Conservation (phyloP, 2,888 invertebrate species). For the Drosophila buzzatii region DNA sequence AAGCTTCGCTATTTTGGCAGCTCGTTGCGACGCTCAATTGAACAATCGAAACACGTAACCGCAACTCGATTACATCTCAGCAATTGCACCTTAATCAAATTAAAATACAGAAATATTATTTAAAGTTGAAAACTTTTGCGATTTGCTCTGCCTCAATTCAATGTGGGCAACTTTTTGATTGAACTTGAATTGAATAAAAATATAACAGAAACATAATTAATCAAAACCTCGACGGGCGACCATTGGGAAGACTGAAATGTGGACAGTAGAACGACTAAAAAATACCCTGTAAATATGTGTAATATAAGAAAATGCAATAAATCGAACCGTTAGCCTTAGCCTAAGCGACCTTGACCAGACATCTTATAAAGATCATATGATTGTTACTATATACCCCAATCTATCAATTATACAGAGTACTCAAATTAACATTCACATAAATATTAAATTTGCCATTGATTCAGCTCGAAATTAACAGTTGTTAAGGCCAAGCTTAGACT, state of each 20-base stretch:
- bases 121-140: not conserved
- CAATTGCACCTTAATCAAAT: not conserved
- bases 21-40: conserved; percentile 19
- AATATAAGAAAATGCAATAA: not conserved
- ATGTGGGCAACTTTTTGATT: not conserved
- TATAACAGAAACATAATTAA: conserved; percentile 7
- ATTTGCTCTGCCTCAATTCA: not conserved
- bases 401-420: not conserved
- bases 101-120: not conserved
- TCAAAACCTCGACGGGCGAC: conserved; percentile 12
- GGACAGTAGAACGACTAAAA: not conserved
- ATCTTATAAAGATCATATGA: not conserved
- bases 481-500: conserved; percentile 46
- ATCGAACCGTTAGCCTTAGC: not conserved
- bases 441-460: conserved; percentile 40
- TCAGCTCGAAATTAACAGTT: conserved; percentile 54
- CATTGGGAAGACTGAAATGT: not conserved
- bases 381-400: not conserved
- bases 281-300: conserved; percentile 1
- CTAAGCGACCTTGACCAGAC: not conserved
- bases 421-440: not conserved
- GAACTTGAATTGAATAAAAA: not conserved
- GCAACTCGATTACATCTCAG: conserved; percentile 2
- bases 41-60: conserved; percentile 26
- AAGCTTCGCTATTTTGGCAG: not conserved